Percentiles rank a stretch among this genome's conserved stretches.
Conservation (phyloP, 37 sponge, comb jelly and placozoan genomes). For the Oopsacas minuta region DNA sequence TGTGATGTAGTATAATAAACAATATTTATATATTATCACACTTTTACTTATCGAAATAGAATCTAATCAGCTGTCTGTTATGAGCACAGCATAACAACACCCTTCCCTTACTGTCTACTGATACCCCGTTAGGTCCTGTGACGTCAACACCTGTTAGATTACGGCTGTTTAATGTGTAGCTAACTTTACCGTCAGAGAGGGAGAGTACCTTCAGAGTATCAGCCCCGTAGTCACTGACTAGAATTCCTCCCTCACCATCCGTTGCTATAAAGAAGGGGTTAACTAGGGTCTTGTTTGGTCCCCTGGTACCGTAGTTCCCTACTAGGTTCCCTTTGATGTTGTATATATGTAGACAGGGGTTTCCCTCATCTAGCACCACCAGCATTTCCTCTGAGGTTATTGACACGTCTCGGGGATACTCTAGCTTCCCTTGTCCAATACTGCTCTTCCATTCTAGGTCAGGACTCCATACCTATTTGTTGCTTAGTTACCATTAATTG, state of each 20-base stretch:
- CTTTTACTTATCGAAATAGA: background rate
- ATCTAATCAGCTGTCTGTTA: background rate
- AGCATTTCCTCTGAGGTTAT: background rate
- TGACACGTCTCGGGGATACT: background rate
- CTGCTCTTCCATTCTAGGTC: background rate
- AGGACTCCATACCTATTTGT: background rate
- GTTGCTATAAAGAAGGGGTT: background rate
- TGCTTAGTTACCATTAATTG: background rate
- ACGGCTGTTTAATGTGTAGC: background rate
- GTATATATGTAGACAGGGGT: conserved; percentile 9
- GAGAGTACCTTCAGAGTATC: background rate
- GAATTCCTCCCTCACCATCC: background rate
- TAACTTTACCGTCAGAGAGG: background rate
- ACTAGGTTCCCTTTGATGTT: background rate
- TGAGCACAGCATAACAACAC: background rate
- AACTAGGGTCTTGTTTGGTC: background rate
- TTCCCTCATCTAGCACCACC: background rate
- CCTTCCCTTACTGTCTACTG: background rate
- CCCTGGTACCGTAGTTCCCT: background rate
- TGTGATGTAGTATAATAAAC: background rate
- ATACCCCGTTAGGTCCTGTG: background rate
- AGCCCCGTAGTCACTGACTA: background rate
- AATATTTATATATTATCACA: no score
- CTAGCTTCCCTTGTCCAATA: background rate
- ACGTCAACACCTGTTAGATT: background rate